Evolutionary conservation across 2,113 vertebrate genomes (phyloP).

Genomic region (Catharus fuscescens): DNA sequence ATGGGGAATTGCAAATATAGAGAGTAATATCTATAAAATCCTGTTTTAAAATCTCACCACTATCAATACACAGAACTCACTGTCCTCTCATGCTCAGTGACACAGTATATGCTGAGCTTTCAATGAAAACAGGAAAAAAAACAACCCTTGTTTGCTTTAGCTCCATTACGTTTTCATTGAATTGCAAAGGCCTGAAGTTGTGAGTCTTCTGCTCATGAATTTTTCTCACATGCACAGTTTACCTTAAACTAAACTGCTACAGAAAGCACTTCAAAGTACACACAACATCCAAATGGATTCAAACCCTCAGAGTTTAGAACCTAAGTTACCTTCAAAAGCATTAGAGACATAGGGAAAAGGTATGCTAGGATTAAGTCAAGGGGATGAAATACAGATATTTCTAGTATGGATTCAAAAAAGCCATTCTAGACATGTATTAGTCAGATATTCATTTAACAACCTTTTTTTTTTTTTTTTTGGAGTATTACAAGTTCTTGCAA

Average conservation of each 20-base stretch:
- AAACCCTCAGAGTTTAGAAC: not conserved
- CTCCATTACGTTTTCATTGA: not conserved
- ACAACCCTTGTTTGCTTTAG: not conserved
- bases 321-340: not conserved
- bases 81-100: not conserved
- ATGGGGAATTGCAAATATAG: not conserved
- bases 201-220: not conserved
- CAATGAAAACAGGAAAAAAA: slow-evolving; percentile 23
- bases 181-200: not conserved
- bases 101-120: slow-evolving; percentile 37
- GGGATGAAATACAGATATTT: not conserved
- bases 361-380: not conserved
- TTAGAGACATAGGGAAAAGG: not conserved
- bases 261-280: not conserved
- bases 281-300: rapidly evolving
- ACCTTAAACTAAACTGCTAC: not conserved
- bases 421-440: not conserved
- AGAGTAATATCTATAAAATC: slow-evolving; percentile 6
- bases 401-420: not conserved
- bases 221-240: not conserved
- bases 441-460: not conserved
- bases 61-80: not conserved
- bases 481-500: not conserved
- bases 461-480: not conserved
- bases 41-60: slow-evolving; percentile 2